These are phyloP conservation scores for Eumeta japonica DNA, from an alignment of 1,140 invertebrate genomes.

Conservation along the genomic window DNA sequence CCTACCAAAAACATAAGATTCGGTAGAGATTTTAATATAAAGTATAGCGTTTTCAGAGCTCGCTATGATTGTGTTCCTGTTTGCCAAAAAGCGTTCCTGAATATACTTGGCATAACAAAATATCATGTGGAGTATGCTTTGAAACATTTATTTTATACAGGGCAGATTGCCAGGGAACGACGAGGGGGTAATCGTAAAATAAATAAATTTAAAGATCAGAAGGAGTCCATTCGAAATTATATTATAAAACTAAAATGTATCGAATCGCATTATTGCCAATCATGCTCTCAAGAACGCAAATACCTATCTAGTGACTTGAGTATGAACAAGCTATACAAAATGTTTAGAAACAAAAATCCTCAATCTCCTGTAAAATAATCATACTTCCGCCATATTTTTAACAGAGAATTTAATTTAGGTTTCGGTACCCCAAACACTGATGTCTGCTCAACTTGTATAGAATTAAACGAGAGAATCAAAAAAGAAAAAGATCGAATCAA, in stretches of 20 bases:
- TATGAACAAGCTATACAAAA: conserved; percentile 14
- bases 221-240: conserved; percentile 12
- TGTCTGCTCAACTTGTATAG: no score
- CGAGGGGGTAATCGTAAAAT: conserved; percentile 12
- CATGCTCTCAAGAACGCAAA: conserved; percentile 10
- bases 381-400: conserved; percentile 10
- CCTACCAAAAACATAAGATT: conserved; percentile 12
- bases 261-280: conserved; percentile 18
- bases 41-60: conserved; percentile 13
- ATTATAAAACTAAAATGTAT: conserved; percentile 15
- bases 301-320: conserved; percentile 15
- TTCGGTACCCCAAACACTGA: no score
- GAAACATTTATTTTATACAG: conserved; percentile 16
- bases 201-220: conserved; percentile 16
- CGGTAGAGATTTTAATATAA: conserved; percentile 13
- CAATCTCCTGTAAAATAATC: no score
- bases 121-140: no score
- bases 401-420: conserved; percentile 12
- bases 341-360: conserved; percentile 9
- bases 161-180: conserved; percentile 9
- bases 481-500: conserved; percentile 8
- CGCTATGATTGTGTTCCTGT: conserved; percentile 13
- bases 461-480: conserved; percentile 13
- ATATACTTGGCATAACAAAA: conserved; percentile 15
- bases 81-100: conserved; percentile 13